A percentile compares a stretch with the other conserved stretches of the same genome.
phyloP scores from a whole-genome alignment of 2,797 vertebrate genomes.

The Sphenopsis melanotis region DNA sequence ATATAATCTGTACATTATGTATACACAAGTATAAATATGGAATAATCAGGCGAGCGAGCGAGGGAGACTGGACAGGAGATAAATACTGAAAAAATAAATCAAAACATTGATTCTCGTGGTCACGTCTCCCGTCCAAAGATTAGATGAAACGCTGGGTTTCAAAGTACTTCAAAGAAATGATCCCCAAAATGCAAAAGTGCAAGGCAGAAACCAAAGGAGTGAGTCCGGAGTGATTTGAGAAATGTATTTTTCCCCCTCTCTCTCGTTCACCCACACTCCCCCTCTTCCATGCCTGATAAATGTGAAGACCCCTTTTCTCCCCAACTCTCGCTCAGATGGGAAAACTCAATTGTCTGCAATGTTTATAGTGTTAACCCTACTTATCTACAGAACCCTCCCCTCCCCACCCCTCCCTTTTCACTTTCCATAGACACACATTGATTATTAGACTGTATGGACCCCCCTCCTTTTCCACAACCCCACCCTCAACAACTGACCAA shows the following conservation, averaged over 20 bases:
- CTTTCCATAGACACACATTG: constrained; percentile 38
- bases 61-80: constrained; percentile 41
- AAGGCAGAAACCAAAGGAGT: constrained; percentile 41
- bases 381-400: constrained; percentile 37
- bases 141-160: constrained; percentile 49
- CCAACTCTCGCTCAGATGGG: constrained; percentile 59
- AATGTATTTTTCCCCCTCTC: not conserved
- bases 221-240: constrained; percentile 37
- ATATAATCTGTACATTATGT: constrained; percentile 8
- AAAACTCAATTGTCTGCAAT: constrained; percentile 60
- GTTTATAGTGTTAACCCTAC: constrained; percentile 56
- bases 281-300: constrained; percentile 37
- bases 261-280: not conserved
- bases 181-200: constrained; percentile 54
- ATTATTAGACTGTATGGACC: constrained; percentile 60
- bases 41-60: not conserved
- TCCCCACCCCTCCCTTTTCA: constrained; percentile 26
- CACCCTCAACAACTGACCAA: constrained; percentile 58
- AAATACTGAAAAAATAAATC: constrained; percentile 59
- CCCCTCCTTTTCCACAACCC: constrained; percentile 13
- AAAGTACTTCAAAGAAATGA: constrained; percentile 64
- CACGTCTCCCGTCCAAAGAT: constrained; percentile 26
- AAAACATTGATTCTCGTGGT: constrained; percentile 63
- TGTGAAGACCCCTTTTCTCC: constrained; percentile 59
- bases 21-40: constrained; percentile 41